A percentile compares a stretch with the other conserved stretches of the same genome.
Conservation (phyloP, 2,888 invertebrate species). For the Steinernema carpocapsae region DNA sequence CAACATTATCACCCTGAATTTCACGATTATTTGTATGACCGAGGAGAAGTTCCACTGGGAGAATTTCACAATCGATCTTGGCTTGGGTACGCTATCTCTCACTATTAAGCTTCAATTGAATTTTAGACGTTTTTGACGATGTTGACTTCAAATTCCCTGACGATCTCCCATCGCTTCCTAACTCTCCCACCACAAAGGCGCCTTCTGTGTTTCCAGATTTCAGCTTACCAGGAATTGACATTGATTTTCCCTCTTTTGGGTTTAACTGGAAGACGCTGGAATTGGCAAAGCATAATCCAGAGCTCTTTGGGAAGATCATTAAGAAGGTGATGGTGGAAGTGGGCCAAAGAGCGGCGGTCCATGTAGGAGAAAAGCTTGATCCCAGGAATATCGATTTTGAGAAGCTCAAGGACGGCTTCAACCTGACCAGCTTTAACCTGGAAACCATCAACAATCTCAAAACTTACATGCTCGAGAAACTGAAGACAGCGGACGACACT, state of each 20-base stretch:
- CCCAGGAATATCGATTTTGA: slow-evolving; percentile 52
- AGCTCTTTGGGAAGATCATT: slow-evolving; percentile 46
- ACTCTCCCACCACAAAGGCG: slow-evolving; percentile 30
- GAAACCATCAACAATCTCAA: slow-evolving; percentile 47
- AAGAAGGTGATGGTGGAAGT: slow-evolving; percentile 48
- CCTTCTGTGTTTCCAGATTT: slow-evolving; percentile 37
- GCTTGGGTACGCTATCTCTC: slow-evolving; percentile 40
- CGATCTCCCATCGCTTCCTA: background rate
- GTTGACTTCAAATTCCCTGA: slow-evolving; percentile 45
- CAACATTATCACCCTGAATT: slow-evolving; percentile 49
- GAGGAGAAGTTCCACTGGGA: slow-evolving; percentile 47
- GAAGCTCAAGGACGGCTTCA: slow-evolving; percentile 48
- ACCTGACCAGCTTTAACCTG: slow-evolving; percentile 47
- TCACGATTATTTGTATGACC: slow-evolving; percentile 39
- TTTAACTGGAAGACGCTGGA: slow-evolving; percentile 52
- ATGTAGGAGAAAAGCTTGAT: slow-evolving; percentile 49
- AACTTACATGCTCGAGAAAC: slow-evolving; percentile 44
- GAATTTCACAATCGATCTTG: slow-evolving; percentile 51
- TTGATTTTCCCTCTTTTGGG: slow-evolving; percentile 36
- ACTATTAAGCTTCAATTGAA: background rate
- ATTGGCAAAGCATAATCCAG: slow-evolving; percentile 50
- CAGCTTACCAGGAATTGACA: slow-evolving; percentile 5
- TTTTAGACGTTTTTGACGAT: slow-evolving; percentile 46
- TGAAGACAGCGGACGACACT: slow-evolving; percentile 36
- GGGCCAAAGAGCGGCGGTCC: slow-evolving; percentile 42